These are phyloP conservation scores for Brachyptera putata DNA, from an alignment of 2,888 invertebrate genomes.

Conservation along the genomic window DNA sequence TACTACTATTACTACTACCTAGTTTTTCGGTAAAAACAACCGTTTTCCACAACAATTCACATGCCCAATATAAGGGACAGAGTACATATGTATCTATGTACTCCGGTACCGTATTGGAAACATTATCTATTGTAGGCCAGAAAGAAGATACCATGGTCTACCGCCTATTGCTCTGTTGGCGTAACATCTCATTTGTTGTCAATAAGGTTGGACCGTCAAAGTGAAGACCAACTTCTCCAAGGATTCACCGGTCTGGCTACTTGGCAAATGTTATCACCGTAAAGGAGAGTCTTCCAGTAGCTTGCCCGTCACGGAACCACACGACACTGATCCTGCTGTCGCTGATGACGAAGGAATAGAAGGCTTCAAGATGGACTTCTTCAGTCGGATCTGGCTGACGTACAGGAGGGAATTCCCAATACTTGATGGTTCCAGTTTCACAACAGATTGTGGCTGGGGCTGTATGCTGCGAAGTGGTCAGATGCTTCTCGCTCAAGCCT, in stretches of 20 bases:
- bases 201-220: conserved; percentile 76
- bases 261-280: conserved; percentile 78
- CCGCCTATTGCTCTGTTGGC: no score
- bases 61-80: no score
- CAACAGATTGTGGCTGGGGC: conserved; percentile 93
- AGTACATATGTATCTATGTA: no score
- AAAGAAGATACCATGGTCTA: no score
- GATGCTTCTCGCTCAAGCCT: conserved; percentile 86
- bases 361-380: conserved; percentile 78
- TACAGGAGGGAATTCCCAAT: conserved; percentile 81
- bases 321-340: background rate
- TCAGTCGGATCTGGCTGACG: conserved; percentile 81
- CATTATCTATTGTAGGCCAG: no score
- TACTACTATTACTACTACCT: no score
- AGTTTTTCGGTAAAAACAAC: no score
- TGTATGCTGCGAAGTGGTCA: conserved; percentile 86
- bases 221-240: conserved; percentile 71
- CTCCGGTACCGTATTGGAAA: no score
- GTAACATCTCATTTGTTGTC: no score
- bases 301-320: conserved; percentile 8
- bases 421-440: conserved; percentile 73
- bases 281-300: no score
- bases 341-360: conserved; percentile 58
- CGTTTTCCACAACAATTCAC: no score
- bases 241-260: conserved; percentile 82